Conservation (phyloP, 2,113 vertebrate genomes). For the Cyrtonyx montezumae region DNA sequence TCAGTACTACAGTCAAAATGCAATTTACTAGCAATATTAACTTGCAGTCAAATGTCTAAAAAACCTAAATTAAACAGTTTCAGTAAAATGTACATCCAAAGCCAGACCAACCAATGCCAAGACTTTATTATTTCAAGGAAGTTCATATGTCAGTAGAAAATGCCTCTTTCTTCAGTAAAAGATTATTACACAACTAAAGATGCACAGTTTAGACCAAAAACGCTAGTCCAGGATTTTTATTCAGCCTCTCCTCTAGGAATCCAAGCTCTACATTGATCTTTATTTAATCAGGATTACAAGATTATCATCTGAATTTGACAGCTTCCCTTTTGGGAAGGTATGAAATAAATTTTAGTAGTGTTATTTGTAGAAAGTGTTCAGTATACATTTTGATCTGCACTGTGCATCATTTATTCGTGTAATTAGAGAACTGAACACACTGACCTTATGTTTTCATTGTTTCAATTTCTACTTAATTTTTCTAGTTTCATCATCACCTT, state of each 20-base stretch:
- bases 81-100: conserved; percentile 53
- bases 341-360: not conserved
- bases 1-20: conserved; percentile 67
- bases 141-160: conserved; percentile 40
- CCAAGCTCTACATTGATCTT: not conserved
- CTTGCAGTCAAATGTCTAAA: conserved; percentile 23
- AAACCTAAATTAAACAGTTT: conserved; percentile 2
- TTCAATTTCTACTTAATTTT: conserved; percentile 19
- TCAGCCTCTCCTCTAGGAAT: not conserved
- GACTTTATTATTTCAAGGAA: conserved; percentile 24
- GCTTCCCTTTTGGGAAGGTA: not conserved
- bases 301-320: not conserved
- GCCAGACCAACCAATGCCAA: conserved; percentile 38
- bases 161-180: conserved; percentile 23
- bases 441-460: not conserved
- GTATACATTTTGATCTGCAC: not conserved
- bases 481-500: not conserved
- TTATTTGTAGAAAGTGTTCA: not conserved
- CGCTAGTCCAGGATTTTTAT: not conserved
- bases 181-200: conserved; percentile 45
- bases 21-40: conserved; percentile 34
- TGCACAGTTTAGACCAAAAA: conserved; percentile 60
- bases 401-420: conserved; percentile 47
- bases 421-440: conserved; percentile 29
- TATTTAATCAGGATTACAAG: not conserved